Conservation (phyloP, 2,113 vertebrate genomes). For the Mastomys coucha region DNA sequence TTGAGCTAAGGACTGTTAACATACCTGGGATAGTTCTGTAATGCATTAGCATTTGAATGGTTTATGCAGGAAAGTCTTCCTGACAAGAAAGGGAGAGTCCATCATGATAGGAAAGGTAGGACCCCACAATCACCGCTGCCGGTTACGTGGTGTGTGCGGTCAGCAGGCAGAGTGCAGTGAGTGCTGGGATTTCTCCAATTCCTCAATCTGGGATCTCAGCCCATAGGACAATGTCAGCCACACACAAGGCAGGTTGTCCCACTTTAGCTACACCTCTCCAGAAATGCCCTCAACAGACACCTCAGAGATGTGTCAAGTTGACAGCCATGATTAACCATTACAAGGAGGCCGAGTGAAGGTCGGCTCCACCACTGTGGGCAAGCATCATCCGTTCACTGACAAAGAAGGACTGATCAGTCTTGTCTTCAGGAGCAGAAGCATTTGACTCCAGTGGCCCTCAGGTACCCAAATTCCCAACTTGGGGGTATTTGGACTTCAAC, state of each 20-base stretch:
- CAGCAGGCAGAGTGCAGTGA: not conserved
- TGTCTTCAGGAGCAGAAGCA: not conserved
- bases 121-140: not conserved
- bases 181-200: not conserved
- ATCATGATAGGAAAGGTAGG: not conserved
- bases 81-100: not conserved
- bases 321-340: not conserved
- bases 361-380: not conserved
- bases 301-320: not conserved
- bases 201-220: not conserved
- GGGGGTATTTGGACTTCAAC: not conserved
- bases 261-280: not conserved
- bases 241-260: not conserved
- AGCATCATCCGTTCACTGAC: not conserved
- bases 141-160: not conserved
- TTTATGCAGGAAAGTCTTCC: not conserved
- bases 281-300: not conserved
- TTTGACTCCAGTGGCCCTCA: not conserved
- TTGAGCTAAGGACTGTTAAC: not conserved
- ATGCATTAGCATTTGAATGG: not conserved
- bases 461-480: not conserved
- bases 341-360: not conserved
- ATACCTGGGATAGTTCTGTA: not conserved
- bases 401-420: not conserved
- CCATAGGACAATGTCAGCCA: not conserved